Conservation (phyloP, 2,888 invertebrate species). For the Endotricha flammealis region DNA sequence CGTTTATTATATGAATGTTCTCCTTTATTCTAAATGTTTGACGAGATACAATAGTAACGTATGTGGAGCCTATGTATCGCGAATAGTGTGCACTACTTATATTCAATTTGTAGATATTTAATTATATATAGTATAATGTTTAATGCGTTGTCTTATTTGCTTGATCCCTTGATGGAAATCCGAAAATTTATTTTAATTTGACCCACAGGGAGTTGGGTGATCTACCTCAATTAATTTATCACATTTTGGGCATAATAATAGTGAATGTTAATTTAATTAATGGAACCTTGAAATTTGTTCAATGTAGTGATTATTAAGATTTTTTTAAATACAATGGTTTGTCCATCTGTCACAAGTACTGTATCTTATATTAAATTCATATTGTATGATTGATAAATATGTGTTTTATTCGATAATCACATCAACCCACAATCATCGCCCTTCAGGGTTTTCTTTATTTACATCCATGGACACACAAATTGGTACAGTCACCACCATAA, state of each 20-base stretch:
- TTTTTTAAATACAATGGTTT: constrained; percentile 63
- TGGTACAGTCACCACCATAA: too few species aligned
- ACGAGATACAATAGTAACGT: constrained; percentile 49
- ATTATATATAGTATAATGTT: constrained; percentile 77
- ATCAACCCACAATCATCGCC: too few species aligned
- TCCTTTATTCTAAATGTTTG: constrained; percentile 76
- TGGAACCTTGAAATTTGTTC: constrained; percentile 62
- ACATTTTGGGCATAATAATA: constrained; percentile 76
- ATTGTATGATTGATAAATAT: constrained; percentile 73
- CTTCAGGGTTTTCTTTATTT: too few species aligned
- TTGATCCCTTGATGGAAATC: constrained; percentile 57
- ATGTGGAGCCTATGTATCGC: constrained; percentile 54
- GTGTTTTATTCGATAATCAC: constrained; percentile 67
- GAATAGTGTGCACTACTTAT: constrained; percentile 69
- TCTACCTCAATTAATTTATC: constrained; percentile 79
- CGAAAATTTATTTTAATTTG: constrained; percentile 66
- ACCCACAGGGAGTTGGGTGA: constrained; percentile 61
- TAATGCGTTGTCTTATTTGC: constrained; percentile 73
- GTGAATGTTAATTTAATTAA: constrained; percentile 64
- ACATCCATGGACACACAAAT: too few species aligned
- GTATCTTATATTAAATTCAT: constrained; percentile 78
- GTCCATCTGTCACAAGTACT: constrained; percentile 77
- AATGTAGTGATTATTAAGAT: constrained; percentile 64
- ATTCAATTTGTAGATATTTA: constrained; percentile 78
- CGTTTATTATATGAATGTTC: constrained; percentile 76